phyloP scores from a whole-genome alignment of 2,113 vertebrate genomes.

The Hippocampus guttulatus region DNA sequence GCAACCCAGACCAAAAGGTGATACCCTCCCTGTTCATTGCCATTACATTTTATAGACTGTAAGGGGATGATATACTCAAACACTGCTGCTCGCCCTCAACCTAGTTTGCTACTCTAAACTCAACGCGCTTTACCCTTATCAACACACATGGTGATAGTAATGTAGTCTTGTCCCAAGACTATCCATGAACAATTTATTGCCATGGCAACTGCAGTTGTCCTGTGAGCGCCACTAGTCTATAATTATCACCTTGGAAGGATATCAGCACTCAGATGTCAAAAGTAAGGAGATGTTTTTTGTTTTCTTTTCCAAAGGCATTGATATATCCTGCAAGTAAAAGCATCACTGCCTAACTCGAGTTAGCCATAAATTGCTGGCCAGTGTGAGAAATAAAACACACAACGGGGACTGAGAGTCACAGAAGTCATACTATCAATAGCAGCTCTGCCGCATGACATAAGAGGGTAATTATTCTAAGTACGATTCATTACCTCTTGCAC shows the following conservation, averaged over 20 bases:
- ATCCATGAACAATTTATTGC: conserved; percentile 26
- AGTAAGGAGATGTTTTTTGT: conserved; percentile 19
- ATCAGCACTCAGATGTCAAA: conserved; percentile 32
- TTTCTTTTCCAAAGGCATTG: conserved; percentile 26
- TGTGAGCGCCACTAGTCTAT: conserved; percentile 23
- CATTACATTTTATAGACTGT: neutral
- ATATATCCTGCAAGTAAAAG: conserved; percentile 39
- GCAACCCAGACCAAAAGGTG: neutral
- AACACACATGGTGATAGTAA: conserved; percentile 9
- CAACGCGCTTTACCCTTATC: conserved; percentile 19
- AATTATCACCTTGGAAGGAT: conserved; percentile 43
- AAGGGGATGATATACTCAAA: neutral
- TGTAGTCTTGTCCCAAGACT: conserved; percentile 20
- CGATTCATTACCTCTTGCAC: conserved; percentile 52
- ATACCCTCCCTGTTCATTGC: neutral
- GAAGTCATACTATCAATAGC: conserved; percentile 36
- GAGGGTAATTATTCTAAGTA: conserved; percentile 56
- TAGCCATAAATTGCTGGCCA: conserved; percentile 32
- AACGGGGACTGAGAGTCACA: conserved; percentile 37
- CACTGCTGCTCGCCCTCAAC: neutral
- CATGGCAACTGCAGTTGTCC: conserved; percentile 45
- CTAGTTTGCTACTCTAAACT: neutral
- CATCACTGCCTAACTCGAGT: conserved; percentile 31
- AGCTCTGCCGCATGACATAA: conserved; percentile 45
- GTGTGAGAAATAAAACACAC: conserved; percentile 44